Evolutionary conservation across 2,888 invertebrate species (phyloP).

Genomic region (Cantharis rustica): DNA sequence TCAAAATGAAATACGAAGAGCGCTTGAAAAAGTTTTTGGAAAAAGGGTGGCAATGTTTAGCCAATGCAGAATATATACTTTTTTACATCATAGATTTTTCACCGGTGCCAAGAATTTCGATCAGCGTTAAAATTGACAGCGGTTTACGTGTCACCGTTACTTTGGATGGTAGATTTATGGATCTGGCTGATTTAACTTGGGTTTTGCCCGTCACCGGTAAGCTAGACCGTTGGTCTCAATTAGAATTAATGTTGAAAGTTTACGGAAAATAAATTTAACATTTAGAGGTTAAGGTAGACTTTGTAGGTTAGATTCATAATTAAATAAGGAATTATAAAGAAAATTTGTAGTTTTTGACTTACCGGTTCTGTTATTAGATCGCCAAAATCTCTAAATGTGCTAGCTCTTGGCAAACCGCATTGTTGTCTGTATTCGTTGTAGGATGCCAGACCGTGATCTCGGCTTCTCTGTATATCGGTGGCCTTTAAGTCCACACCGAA

Average conservation of each 20-base stretch:
- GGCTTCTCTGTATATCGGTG: constrained; percentile 81
- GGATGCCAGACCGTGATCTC: constrained; percentile 83
- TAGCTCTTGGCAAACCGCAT: constrained; percentile 74
- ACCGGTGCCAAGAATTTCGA: constrained; percentile 16
- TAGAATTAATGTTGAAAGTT: constrained; percentile 13
- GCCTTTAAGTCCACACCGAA: constrained; percentile 83
- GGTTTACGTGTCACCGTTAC: constrained; percentile 7
- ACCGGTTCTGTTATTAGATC: constrained; percentile 70
- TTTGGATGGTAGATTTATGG: constrained; percentile 24
- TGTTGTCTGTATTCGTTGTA: constrained; percentile 79
- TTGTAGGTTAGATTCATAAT: too few species aligned
- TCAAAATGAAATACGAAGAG: constrained; percentile 8
- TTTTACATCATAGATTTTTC: constrained; percentile 21
- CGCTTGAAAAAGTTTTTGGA: background rate
- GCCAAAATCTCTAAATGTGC: constrained; percentile 69
- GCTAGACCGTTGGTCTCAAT: constrained; percentile 29
- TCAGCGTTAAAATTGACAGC: constrained; percentile 20
- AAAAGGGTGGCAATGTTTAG: constrained; percentile 9
- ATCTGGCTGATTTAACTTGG: constrained; percentile 29
- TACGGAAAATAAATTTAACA: constrained; percentile 5
- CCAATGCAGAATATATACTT: background rate
- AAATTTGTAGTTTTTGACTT: constrained; percentile 44
- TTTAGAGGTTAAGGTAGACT: background rate
- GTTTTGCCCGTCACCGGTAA: constrained; percentile 20
- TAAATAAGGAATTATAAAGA: too few species aligned